phyloP scores from a whole-genome alignment of 2,888 invertebrate species.

The Tetragonisca angustula region DNA sequence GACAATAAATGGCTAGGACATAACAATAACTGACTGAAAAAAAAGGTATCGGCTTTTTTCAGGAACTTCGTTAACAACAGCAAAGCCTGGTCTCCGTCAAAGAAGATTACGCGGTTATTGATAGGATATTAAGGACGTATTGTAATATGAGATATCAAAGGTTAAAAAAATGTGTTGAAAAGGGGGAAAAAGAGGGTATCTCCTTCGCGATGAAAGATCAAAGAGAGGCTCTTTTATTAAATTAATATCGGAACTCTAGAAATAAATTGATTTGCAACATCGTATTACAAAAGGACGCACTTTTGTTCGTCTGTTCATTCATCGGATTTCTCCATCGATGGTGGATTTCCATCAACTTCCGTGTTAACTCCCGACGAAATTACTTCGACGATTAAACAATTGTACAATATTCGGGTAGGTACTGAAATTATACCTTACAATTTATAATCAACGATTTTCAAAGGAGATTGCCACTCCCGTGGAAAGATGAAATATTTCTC shows the following conservation, averaged over 20 bases:
- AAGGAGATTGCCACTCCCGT: background rate
- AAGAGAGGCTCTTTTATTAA: background rate
- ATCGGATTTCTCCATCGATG: background rate
- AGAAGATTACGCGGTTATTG: slow-evolving; percentile 7
- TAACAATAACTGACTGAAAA: slow-evolving; percentile 16
- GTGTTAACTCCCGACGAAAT: background rate
- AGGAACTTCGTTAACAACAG: background rate
- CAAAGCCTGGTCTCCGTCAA: background rate
- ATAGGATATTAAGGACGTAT: background rate
- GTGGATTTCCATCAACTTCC: background rate
- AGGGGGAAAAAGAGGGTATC: background rate
- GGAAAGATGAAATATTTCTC: background rate
- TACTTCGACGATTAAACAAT: background rate
- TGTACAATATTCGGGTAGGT: background rate
- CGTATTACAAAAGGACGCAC: background rate
- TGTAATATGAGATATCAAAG: background rate
- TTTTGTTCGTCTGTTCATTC: background rate
- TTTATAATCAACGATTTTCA: background rate
- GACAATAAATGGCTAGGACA: slow-evolving; percentile 10
- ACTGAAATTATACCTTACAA: background rate
- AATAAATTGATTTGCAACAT: background rate
- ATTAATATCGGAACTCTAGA: background rate
- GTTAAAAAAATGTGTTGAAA: background rate
- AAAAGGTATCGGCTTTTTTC: slow-evolving; percentile 2
- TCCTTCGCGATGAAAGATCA: background rate